Evolutionary conservation across 2,113 vertebrate genomes (phyloP), one percentile per base, ranked within the genome.

Genomic region (Megalops atlanticus): DNA sequence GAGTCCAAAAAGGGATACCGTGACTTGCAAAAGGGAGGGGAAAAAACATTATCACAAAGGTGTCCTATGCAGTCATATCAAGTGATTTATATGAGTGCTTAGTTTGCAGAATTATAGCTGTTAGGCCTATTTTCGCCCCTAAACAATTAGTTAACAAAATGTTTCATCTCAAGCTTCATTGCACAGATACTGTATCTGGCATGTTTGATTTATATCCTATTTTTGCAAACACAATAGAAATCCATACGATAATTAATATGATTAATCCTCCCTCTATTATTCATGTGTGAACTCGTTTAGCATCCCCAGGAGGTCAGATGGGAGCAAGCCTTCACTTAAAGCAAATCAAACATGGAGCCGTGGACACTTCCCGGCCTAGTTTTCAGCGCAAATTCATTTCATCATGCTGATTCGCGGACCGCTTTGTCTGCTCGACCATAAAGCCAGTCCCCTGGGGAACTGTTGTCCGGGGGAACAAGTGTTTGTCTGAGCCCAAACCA

Each of bases 341-440:
- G 49, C 0, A 74, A 52, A 18, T 41, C 74, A 41, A 36, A 39
- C 45, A 15, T 45, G 71, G 21, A 84, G 45, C 87, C 81, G 80
- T 81, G 77, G 33, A 49, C 78, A 77, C 18, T 75, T 75, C 1
- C 71, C 76, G 76, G 45, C 82, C 83, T 86, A 80, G 40, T 88
- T 87, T 81, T 39, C 74, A 11, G 18, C 33, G 58, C 33, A 41
- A 74, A 77, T 64, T 52, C 35, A 43, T 73, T 85, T 40, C 41
- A 76, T 45, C 39, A 45, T 69, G 69, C 81, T 76, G 35, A 35
- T 74, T 69, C 64, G 41, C 43, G 36, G 75, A 39, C 80, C 47
- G 77, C 81, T 84, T 82, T 86, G 76, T 87, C 64, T 84, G 71
- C 76, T 24, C 45, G 39, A 82, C 36, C 75, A 84, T 81, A 90